Evolutionary conservation across 2,797 vertebrate genomes (phyloP).

Genomic region (Dipus sagitta): DNA sequence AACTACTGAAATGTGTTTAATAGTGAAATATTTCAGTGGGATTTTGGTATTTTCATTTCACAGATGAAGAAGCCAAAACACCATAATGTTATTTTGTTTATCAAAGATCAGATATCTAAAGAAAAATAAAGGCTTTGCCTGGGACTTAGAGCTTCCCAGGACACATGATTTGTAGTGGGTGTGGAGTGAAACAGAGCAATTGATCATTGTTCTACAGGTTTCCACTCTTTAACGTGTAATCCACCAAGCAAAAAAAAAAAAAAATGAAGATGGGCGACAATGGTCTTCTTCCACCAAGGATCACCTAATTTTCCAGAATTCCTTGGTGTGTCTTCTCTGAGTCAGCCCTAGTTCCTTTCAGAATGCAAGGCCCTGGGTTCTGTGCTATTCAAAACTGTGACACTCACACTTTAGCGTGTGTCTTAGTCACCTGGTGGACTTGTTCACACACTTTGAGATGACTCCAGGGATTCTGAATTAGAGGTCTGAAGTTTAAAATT

Average conservation of each 20-base stretch:
- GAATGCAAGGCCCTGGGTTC: background rate
- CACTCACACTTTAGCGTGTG: background rate
- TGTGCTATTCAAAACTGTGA: background rate
- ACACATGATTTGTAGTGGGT: background rate
- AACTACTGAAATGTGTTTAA: background rate
- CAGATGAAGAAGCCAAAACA: background rate
- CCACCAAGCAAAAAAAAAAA: background rate
- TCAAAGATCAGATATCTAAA: constrained; percentile 12
- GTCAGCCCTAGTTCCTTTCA: background rate
- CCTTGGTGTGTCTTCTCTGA: background rate
- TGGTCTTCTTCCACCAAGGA: background rate
- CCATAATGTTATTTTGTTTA: background rate
- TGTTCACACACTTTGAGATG: background rate
- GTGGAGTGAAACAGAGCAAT: background rate
- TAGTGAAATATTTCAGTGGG: background rate
- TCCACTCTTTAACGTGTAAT: background rate
- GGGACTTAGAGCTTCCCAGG: background rate
- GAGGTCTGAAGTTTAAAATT: background rate
- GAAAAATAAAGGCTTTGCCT: constrained; percentile 16
- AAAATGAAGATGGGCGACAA: background rate
- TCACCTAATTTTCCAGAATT: background rate
- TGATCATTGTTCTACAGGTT: background rate
- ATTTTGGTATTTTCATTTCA: background rate
- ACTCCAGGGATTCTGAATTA: background rate
- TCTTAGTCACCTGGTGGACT: background rate